These are phyloP conservation scores for Macrosteles quadrilineatus DNA, from an alignment of 1,140 invertebrate genomes.

Conservation along the genomic window DNA sequence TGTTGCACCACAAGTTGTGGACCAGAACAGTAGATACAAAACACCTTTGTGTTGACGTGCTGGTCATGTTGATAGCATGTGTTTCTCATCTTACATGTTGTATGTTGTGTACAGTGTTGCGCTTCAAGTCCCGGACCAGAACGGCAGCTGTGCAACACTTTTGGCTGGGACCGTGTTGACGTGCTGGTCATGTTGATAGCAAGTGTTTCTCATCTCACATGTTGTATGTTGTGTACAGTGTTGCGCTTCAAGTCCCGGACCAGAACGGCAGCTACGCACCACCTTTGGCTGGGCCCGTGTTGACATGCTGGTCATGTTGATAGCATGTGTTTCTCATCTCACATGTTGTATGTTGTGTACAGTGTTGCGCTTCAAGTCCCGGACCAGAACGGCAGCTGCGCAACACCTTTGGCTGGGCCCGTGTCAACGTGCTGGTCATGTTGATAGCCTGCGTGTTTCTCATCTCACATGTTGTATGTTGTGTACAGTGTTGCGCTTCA, in stretches of 20 bases:
- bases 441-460: constrained; percentile 78
- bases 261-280: constrained; percentile 71
- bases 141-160: constrained; percentile 78
- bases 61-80: constrained; percentile 76
- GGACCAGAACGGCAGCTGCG: constrained; percentile 63
- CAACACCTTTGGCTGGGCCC: constrained; percentile 91
- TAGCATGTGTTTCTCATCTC: constrained; percentile 81
- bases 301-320: constrained; percentile 77
- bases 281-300: constrained; percentile 92
- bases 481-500: neutral
- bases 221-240: neutral
- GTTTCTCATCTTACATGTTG: too few relatives aligned
- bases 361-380: neutral
- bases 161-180: constrained; percentile 89
- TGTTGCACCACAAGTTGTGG: neutral
- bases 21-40: constrained; percentile 67
- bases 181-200: constrained; percentile 80
- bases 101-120: constrained; percentile 6
- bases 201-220: constrained; percentile 74
- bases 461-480: too few relatives aligned
- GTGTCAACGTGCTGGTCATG: constrained; percentile 81
- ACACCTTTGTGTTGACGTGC: constrained; percentile 87
- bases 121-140: constrained; percentile 48
- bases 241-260: neutral
- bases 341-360: constrained; percentile 2